phyloP scores from a whole-genome alignment of 1,140 invertebrate species.

The Hypsibius dujardini region DNA sequence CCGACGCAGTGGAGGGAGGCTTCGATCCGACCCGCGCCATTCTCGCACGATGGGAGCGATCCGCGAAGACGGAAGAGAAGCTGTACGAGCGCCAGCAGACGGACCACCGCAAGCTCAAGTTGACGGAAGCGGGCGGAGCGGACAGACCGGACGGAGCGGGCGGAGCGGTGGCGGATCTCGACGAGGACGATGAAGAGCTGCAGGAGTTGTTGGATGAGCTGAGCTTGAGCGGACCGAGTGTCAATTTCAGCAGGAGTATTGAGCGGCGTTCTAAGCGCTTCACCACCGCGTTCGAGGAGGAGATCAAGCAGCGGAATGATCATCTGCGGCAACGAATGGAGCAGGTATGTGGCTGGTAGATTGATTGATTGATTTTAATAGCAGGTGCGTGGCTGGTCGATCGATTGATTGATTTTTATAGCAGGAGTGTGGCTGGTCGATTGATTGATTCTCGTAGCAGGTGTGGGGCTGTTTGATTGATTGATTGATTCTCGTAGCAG shows the following conservation, averaged over 20 bases:
- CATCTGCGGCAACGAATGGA: slow-evolving; percentile 7
- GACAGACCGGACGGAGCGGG: neutral
- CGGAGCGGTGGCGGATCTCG: neutral
- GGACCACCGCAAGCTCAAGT: neutral
- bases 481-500: no score
- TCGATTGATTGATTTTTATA: no score
- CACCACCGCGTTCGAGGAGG: neutral
- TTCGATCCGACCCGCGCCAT: neutral
- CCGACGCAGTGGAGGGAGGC: neutral
- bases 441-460: no score
- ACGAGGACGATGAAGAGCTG: slow-evolving; percentile 12
- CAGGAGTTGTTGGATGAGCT: slow-evolving; percentile 15
- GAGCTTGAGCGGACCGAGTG: neutral
- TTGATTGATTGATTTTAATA: no score
- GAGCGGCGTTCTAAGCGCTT: slow-evolving; percentile 9
- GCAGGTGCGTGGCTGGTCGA: no score
- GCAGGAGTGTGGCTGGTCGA: no score
- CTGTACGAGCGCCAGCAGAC: neutral
- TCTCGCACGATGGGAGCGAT: neutral
- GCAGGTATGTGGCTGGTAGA: slow-evolving; percentile 9
- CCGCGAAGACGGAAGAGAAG: slow-evolving; percentile 15
- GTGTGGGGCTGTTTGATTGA: no score
- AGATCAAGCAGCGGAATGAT: neutral
- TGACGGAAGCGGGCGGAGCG: neutral
- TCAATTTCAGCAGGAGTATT: neutral